phyloP scores from a whole-genome alignment of 2,888 invertebrate genomes.

The Drosophila picticornis region DNA sequence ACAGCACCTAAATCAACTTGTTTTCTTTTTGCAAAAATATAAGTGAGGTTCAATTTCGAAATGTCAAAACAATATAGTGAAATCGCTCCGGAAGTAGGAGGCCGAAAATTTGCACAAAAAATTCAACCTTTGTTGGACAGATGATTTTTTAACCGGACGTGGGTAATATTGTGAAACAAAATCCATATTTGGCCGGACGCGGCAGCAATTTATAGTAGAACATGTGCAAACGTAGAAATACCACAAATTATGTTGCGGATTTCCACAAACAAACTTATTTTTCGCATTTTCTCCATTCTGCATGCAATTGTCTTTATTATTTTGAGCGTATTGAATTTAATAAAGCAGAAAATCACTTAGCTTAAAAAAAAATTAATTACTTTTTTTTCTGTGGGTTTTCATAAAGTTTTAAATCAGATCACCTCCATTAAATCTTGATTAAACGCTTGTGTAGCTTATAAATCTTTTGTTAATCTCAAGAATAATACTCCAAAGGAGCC shows the following conservation, averaged over 20 bases:
- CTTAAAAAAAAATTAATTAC: not conserved
- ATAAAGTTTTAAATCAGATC: not conserved
- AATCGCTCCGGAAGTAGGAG: not conserved
- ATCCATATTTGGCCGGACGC: not conserved
- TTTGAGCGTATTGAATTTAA: not conserved
- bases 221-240: not conserved
- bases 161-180: not conserved
- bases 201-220: not conserved
- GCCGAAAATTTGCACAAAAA: not conserved
- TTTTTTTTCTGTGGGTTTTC: not conserved
- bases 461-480: not conserved
- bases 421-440: not conserved
- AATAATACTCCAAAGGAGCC: not conserved
- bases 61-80: not conserved
- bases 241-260: not conserved
- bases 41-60: not conserved
- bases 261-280: not conserved
- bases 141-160: not conserved
- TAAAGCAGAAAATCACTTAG: not conserved
- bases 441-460: not conserved
- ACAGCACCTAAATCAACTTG: not conserved
- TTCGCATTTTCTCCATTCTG: not conserved
- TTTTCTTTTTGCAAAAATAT: not conserved
- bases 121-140: not conserved
- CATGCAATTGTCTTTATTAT: not conserved